A percentile compares a stretch with the other conserved stretches of the same genome.
Conservation (phyloP, 2,113 vertebrate species). For the Chroicocephalus ridibundus region DNA sequence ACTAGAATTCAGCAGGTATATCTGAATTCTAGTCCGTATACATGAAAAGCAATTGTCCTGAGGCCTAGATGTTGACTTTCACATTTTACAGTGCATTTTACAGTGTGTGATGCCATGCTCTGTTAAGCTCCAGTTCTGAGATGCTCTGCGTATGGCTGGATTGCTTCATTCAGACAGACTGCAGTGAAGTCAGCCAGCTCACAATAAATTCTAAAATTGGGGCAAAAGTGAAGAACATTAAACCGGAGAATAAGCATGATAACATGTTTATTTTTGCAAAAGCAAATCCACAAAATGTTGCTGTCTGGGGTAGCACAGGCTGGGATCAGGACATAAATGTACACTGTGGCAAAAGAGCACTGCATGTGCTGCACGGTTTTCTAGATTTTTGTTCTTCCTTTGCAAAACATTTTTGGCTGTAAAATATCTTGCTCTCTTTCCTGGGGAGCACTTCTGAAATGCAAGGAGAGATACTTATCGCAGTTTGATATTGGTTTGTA, state of each 20-base stretch:
- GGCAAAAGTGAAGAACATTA: neutral
- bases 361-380: neutral
- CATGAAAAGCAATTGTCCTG: neutral
- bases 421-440: neutral
- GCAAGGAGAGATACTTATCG: neutral
- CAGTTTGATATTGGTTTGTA: neutral
- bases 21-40: neutral
- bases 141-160: neutral
- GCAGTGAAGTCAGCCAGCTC: neutral
- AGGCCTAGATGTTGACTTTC: neutral
- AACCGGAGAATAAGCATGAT: neutral
- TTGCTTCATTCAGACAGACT: neutral
- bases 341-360: neutral
- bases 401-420: neutral
- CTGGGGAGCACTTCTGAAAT: neutral
- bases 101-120: neutral
- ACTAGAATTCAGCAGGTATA: neutral
- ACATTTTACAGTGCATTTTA: neutral
- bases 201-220: neutral
- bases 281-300: neutral
- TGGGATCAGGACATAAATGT: neutral
- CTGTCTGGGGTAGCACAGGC: neutral
- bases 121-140: neutral
- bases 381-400: neutral
- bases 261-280: neutral